Percentiles rank a stretch among this genome's conserved stretches.
phyloP scores from a whole-genome alignment of 2,797 vertebrate species.

The Halcyon leucocephala region DNA sequence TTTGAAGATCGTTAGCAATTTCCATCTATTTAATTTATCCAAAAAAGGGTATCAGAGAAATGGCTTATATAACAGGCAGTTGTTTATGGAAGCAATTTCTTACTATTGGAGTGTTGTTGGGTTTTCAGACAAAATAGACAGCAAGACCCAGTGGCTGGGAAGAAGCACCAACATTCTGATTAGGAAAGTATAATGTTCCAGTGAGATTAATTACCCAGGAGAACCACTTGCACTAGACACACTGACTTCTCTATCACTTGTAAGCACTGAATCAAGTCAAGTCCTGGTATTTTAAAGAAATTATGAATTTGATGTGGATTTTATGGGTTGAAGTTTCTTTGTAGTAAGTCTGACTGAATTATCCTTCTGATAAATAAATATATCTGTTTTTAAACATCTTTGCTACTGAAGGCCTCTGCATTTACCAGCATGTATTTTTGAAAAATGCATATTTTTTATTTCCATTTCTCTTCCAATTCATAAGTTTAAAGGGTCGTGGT shows the following conservation, averaged over 20 bases:
- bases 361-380: background rate
- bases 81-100: background rate
- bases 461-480: background rate
- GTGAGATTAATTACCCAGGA: background rate
- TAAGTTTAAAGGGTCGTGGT: background rate
- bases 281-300: background rate
- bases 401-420: too few relatives aligned
- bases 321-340: background rate
- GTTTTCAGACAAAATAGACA: background rate
- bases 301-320: background rate
- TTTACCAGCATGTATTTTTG: background rate
- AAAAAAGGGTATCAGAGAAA: background rate
- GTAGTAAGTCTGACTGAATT: background rate
- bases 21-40: background rate
- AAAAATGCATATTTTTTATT: background rate
- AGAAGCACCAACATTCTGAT: background rate
- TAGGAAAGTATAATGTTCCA: background rate
- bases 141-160: accelerated
- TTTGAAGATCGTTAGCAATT: background rate
- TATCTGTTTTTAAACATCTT: too few relatives aligned
- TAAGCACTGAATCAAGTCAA: background rate
- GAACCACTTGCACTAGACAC: background rate
- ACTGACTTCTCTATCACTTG: background rate
- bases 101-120: background rate
- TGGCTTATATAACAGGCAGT: background rate